Conservation (phyloP, 1,140 invertebrate species). For the Thaumetopoea pityocampa region DNA sequence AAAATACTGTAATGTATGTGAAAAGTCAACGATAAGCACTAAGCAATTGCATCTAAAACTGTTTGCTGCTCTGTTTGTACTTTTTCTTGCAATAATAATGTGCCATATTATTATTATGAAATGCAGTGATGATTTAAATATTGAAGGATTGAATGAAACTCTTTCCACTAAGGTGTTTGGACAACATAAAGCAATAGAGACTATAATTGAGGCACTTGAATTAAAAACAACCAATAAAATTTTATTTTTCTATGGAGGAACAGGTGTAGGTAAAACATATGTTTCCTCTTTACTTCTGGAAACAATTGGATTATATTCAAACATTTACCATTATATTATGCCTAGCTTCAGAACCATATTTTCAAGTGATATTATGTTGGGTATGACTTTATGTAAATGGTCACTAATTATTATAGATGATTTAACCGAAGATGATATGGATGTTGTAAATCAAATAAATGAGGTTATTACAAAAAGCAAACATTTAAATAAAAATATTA, state of each 20-base stretch:
- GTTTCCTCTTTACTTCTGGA: slow-evolving; percentile 44
- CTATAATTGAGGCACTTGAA: slow-evolving; percentile 37
- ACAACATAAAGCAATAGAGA: slow-evolving; percentile 40
- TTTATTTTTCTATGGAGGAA: slow-evolving; percentile 56
- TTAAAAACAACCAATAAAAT: slow-evolving; percentile 38
- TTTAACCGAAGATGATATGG: slow-evolving; percentile 35
- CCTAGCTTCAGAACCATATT: slow-evolving; percentile 41
- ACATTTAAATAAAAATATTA: slow-evolving; percentile 39
- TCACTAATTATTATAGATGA: slow-evolving; percentile 57
- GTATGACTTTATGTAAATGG: slow-evolving; percentile 42
- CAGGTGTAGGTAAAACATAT: slow-evolving; percentile 65
- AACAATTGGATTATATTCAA: slow-evolving; percentile 35
- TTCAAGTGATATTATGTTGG: slow-evolving; percentile 40
- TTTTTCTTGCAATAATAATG: slow-evolving; percentile 28
- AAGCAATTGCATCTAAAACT: slow-evolving; percentile 3
- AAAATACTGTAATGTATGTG: too few relatives aligned
- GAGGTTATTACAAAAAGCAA: slow-evolving; percentile 40
- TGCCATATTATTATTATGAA: slow-evolving; percentile 38
- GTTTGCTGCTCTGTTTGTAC: slow-evolving; percentile 4
- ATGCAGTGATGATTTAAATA: slow-evolving; percentile 41
- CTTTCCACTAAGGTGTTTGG: slow-evolving; percentile 47
- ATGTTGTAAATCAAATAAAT: slow-evolving; percentile 28
- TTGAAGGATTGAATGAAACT: slow-evolving; percentile 26
- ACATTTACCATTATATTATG: slow-evolving; percentile 61
- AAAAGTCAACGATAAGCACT: slow-evolving; percentile 5